Percentiles rank a stretch among this genome's conserved stretches.
Conservation (phyloP, 2,113 vertebrate genomes). For the Lanius ludovicianus region DNA sequence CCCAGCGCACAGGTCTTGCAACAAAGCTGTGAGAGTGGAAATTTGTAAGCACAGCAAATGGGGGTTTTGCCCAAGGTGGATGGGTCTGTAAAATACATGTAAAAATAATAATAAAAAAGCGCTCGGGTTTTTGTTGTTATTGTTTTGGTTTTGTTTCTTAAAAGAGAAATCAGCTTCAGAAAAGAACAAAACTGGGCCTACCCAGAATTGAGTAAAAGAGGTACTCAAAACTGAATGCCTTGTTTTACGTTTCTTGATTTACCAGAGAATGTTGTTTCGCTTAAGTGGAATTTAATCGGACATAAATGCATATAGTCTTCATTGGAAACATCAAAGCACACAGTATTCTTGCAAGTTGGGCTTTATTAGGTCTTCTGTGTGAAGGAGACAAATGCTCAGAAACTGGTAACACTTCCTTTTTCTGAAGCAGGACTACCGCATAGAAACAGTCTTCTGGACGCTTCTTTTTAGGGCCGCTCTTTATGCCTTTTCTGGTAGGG, state of each 20-base stretch:
- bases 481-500: not conserved
- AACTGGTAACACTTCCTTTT: not conserved
- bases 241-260: not conserved
- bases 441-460: not conserved
- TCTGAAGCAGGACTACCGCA: not conserved
- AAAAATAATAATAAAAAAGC: not conserved
- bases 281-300: not conserved
- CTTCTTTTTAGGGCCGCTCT: not conserved
- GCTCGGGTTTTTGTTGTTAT: not conserved
- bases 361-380: not conserved
- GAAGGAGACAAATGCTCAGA: not conserved
- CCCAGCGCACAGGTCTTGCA: not conserved
- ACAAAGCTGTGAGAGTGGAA: not conserved
- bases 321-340: not conserved
- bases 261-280: not conserved
- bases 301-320: not conserved
- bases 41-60: not conserved
- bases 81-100: not conserved
- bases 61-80: not conserved
- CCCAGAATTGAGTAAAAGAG: not conserved
- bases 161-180: not conserved
- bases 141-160: not conserved
- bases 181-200: not conserved
- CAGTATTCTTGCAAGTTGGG: not conserved
- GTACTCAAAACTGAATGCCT: not conserved